Evolutionary conservation across 2,113 vertebrate species (phyloP).

Genomic region (Marmota flaviventris): DNA sequence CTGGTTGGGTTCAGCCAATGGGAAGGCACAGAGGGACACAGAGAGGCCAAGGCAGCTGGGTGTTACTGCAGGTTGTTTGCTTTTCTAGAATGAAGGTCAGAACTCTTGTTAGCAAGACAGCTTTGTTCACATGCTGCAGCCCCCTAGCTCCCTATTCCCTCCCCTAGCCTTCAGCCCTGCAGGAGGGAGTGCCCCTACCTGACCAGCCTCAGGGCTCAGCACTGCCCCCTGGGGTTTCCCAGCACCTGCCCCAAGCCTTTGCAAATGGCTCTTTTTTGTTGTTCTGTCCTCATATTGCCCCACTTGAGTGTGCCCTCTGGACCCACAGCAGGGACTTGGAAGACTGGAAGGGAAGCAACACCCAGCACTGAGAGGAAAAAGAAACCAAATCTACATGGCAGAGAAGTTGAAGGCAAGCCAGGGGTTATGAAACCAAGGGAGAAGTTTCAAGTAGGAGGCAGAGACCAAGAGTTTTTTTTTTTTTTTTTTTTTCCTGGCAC

Average conservation of each 20-base stretch:
- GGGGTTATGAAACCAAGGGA: background rate
- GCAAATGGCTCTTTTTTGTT: background rate
- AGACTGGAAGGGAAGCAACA: background rate
- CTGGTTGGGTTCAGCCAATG: background rate
- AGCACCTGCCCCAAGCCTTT: background rate
- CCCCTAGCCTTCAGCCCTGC: background rate
- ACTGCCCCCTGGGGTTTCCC: background rate
- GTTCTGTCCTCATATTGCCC: background rate
- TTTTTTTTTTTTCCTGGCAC: no score
- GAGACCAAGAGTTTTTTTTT: no score
- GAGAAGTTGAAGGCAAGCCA: background rate
- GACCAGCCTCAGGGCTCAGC: background rate
- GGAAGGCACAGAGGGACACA: background rate
- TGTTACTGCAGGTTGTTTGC: background rate
- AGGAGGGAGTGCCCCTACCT: background rate
- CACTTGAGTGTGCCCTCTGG: background rate
- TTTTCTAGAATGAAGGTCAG: background rate
- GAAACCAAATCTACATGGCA: background rate
- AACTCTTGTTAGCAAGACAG: background rate
- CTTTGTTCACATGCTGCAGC: background rate
- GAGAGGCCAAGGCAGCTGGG: background rate
- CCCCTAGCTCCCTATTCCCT: background rate
- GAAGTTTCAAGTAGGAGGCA: background rate
- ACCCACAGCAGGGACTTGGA: background rate
- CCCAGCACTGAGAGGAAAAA: background rate